Evolutionary conservation across 2,888 invertebrate genomes (phyloP), one percentile per base, ranked within the genome.

Genomic region (Pogonocherus hispidulus): DNA sequence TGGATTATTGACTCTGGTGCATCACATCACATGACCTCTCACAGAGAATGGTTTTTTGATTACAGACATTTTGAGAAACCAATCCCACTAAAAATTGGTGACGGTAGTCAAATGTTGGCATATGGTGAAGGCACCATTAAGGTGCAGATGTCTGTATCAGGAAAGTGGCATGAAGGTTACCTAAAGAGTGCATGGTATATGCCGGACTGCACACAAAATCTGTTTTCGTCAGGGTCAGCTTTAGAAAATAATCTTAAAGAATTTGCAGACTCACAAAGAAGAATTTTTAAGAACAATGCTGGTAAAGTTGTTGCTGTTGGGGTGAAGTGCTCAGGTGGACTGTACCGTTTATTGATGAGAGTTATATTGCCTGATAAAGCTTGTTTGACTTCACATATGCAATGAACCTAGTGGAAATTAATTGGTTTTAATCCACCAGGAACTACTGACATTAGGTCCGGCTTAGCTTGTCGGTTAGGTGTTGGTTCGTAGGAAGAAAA

Each of bases 1-100:
- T 62, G 41, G 62, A 51, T 62, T 41, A 51, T 51, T 14, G 62
- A 52, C 14, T 62, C 62, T 14, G 62, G 52, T 37, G 52, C 52
- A n/a, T 51, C 52, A n/a, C 60, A 60, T 18, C 60, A 60, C 14
- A 60, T 60, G 60, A 41, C 41, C n/a, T 14, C 11, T 41, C 60
- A 60, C 22, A 8, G 22, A 27, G 27, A 14, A 16, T 59, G 59
- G 51, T 51, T 51, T 51, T 37, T 16, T 11, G 35, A 18, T n/a
- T 49, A 51, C n/a, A 51, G 20, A 22, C 32, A 37, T 3, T 46
- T 59, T 35, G 27, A 44, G 27, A 16, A 3, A 11, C 35, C 27
- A 41, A 23, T 23, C 9, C 46, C 14, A 16, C 23, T 59, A 27
- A n/a, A 23, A 27, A 27, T 59, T 41, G 59, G 46, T 16, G 32